Evolutionary conservation across 2,113 vertebrate species (phyloP).

Genomic region (Aegithalos caudatus): DNA sequence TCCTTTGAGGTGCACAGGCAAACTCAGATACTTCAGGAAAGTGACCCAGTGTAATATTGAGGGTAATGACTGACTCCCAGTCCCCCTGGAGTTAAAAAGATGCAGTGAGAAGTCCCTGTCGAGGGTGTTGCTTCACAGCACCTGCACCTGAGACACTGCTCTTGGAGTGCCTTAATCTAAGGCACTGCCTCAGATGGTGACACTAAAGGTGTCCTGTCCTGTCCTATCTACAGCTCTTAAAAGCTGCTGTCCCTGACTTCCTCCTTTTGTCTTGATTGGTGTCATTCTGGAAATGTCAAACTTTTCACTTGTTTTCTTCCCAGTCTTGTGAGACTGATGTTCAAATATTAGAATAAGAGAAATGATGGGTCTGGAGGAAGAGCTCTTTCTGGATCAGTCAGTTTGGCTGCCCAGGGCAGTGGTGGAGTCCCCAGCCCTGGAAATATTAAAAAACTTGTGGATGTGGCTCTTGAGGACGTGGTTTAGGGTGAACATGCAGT

Average conservation of each 20-base stretch:
- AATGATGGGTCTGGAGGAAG: background rate
- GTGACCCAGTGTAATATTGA: background rate
- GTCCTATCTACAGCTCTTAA: background rate
- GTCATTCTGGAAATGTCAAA: background rate
- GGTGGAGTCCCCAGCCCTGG: background rate
- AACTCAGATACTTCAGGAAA: background rate
- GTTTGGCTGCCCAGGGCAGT: background rate
- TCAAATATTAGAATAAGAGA: background rate
- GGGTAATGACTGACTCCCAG: background rate
- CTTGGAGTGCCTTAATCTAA: background rate
- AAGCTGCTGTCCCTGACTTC: background rate
- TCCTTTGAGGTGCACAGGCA: background rate
- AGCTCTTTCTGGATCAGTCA: background rate
- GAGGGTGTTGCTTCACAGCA: background rate
- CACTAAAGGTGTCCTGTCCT: background rate
- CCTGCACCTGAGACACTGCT: background rate
- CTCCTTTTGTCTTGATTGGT: background rate
- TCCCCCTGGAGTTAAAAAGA: background rate
- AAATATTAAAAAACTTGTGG: background rate
- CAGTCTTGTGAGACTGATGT: background rate
- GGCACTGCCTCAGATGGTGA: background rate
- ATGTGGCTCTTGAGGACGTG: background rate
- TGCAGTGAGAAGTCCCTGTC: background rate
- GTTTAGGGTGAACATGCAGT: background rate
- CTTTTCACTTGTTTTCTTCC: background rate